These are phyloP conservation scores for Drosophila willistoni DNA, from an alignment of 1,140 invertebrate species.

Conservation along the genomic window DNA sequence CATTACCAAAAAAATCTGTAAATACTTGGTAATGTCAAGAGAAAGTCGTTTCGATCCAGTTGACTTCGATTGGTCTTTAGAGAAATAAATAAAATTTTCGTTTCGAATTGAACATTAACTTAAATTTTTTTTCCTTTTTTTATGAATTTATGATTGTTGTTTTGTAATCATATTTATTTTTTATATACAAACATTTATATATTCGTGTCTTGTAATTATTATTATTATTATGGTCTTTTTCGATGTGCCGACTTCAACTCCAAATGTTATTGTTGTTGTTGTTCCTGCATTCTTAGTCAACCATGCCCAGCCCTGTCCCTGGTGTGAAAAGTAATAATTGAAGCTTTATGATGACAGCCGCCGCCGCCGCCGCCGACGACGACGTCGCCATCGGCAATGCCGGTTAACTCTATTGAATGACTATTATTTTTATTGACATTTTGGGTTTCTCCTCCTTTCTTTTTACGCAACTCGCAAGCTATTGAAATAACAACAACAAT, in stretches of 20 bases:
- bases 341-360: constrained; percentile 76
- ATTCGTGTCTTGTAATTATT: constrained; percentile 5
- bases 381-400: neutral
- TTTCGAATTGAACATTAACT: neutral
- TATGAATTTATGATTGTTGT: constrained; percentile 66
- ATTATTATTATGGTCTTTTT: constrained; percentile 24
- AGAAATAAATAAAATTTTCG: no score
- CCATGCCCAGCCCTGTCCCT: constrained; percentile 21
- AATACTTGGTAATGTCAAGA: no score
- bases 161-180: constrained; percentile 25
- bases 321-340: constrained; percentile 78
- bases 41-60: no score
- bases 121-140: constrained; percentile 20
- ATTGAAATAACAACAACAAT: neutral
- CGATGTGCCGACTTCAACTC: constrained; percentile 26
- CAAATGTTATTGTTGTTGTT: neutral
- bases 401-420: constrained; percentile 70
- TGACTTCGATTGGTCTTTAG: no score
- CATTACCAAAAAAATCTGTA: no score
- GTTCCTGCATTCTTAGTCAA: constrained; percentile 6
- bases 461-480: neutral
- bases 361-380: neutral
- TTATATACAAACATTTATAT: neutral
- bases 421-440: constrained; percentile 56
- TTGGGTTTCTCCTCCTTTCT: constrained; percentile 1